phyloP scores from a whole-genome alignment of 1,140 invertebrate species.

The Leptopilina boulardi region DNA sequence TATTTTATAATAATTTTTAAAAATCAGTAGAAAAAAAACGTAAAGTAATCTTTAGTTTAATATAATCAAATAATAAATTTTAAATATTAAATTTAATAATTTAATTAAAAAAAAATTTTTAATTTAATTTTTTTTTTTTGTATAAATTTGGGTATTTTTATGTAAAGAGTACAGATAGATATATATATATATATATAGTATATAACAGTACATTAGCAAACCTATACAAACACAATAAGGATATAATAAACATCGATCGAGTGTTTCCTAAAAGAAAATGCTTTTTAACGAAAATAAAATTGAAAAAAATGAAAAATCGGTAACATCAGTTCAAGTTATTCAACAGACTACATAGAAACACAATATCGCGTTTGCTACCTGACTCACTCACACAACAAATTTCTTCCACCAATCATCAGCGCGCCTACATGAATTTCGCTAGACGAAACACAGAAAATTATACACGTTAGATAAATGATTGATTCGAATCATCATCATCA shows the following conservation, averaged over 20 bases:
- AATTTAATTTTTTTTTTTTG: no score
- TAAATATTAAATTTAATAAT: no score
- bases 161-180: slow-evolving; percentile 42
- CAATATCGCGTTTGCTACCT: slow-evolving; percentile 73
- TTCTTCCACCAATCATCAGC: slow-evolving; percentile 77
- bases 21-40: no score
- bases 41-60: no score
- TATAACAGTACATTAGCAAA: slow-evolving; percentile 61
- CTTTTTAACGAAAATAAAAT: slow-evolving; percentile 51
- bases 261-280: slow-evolving; percentile 57
- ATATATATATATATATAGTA: no score
- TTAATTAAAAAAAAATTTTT: not conserved
- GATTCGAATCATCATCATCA: not conserved
- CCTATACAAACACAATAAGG: slow-evolving; percentile 59
- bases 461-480: slow-evolving; percentile 65
- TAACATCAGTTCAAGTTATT: slow-evolving; percentile 45
- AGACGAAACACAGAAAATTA: slow-evolving; percentile 73
- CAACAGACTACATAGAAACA: slow-evolving; percentile 63
- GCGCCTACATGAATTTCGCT: slow-evolving; percentile 84
- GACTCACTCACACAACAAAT: slow-evolving; percentile 76
- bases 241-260: slow-evolving; percentile 59
- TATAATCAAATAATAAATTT: no score
- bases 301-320: slow-evolving; percentile 45
- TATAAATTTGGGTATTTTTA: not conserved
- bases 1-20: no score